Conservation (phyloP, 2,113 vertebrate genomes). For the Lycaon pictus region DNA sequence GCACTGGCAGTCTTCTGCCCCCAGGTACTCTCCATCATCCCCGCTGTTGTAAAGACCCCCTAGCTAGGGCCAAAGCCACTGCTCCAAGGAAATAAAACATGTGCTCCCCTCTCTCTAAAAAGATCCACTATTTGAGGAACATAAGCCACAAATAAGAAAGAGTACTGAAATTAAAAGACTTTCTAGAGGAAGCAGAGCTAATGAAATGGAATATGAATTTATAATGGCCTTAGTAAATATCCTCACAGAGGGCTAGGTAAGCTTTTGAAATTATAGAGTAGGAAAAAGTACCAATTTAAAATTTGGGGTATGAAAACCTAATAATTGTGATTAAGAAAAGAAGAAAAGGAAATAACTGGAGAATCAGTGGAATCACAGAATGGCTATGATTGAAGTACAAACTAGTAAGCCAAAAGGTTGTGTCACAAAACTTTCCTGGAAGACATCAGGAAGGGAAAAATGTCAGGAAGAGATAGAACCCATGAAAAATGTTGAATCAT, state of each 20-base stretch:
- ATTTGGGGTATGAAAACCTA: background rate
- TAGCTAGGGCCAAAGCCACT: background rate
- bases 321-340: background rate
- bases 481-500: background rate
- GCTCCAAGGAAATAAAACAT: background rate
- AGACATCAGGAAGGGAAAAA: background rate
- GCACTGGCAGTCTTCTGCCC: background rate
- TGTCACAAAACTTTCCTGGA: background rate
- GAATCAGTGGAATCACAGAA: background rate
- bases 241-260: background rate
- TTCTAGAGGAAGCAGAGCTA: conserved; percentile 10
- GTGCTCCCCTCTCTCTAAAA: background rate
- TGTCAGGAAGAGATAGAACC: background rate
- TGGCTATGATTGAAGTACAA: background rate
- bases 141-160: conserved; percentile 29
- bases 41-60: background rate
- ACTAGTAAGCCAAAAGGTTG: background rate
- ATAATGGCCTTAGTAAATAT: conserved; percentile 36
- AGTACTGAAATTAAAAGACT: background rate
- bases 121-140: conserved; percentile 18
- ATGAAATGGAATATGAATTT: conserved; percentile 12
- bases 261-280: conserved; percentile 33
- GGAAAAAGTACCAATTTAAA: conserved; percentile 17
- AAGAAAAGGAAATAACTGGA: background rate
- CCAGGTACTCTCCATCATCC: background rate